These are phyloP conservation scores for Drosophila aldrichi DNA, from an alignment of 2,888 invertebrate species.

Conservation along the genomic window DNA sequence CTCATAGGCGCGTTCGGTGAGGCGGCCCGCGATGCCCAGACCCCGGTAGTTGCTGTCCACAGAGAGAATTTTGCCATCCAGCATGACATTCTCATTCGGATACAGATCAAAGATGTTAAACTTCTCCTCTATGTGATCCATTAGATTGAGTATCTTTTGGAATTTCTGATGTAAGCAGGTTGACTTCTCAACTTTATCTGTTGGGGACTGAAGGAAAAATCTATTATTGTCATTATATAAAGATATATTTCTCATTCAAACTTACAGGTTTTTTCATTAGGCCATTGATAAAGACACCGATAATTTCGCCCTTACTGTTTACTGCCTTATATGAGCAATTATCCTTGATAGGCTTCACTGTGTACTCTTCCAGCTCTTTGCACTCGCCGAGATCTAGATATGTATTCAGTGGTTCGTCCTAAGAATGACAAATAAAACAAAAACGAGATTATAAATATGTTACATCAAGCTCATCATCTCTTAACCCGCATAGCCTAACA, in stretches of 20 bases:
- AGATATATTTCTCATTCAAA: not conserved
- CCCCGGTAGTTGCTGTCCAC: constrained; percentile 84
- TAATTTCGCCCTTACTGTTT: constrained; percentile 86
- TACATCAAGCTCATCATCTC: not conserved
- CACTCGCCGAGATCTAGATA: constrained; percentile 84
- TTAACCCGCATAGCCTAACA: not conserved
- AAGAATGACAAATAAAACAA: constrained; percentile 32
- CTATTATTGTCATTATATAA: not conserved
- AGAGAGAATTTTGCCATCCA: constrained; percentile 85
- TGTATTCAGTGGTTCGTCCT: constrained; percentile 85
- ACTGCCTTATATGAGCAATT: constrained; percentile 87
- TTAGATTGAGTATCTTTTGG: constrained; percentile 86
- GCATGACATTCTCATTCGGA: constrained; percentile 82
- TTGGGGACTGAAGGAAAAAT: constrained; percentile 11
- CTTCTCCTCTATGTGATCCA: constrained; percentile 86
- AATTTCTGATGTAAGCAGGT: constrained; percentile 86
- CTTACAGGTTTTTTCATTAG: constrained; percentile 83
- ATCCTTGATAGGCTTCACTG: constrained; percentile 86
- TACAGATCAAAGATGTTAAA: constrained; percentile 86
- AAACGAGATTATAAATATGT: not conserved
- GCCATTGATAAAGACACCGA: constrained; percentile 87
- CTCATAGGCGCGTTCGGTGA: constrained; percentile 83
- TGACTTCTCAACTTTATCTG: constrained; percentile 53
- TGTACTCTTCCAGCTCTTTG: constrained; percentile 87
- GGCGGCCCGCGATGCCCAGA: constrained; percentile 84